Base-by-base conservation (phyloP, 2,797 vertebrate species). In the Chromobotia macracanthus region DNA sequence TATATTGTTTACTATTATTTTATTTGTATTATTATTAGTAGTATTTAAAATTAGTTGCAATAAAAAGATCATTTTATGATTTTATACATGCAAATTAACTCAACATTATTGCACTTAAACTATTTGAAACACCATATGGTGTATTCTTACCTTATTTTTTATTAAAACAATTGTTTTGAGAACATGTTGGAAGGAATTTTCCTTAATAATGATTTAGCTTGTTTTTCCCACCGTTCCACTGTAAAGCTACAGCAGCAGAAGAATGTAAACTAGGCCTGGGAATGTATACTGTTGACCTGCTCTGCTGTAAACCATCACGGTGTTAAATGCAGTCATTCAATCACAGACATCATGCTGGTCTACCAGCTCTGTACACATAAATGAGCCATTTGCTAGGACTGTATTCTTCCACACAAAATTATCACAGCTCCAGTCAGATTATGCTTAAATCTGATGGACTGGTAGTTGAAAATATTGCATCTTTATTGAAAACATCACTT, bases 321-420 rank as follows among this genome's bases (percentile, higher is more conserved):
- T 53, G 16, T 63, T 66, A 53, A 80, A 80, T 35, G 35, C 28
- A 3, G n/a, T 71, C 61, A 60, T 11, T 58, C n/a, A 60, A 41
- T 67, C 66, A 13, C 65, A 74, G 76, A 74, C 73, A 28, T 31
- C 76, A 67, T 82, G 78, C 74, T 82, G 70, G 23, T 77, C 51
- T 65, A 83, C 55, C 74, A 75, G 68, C 77, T 85, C 74, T 68
- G 38, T 85, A 46, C 81, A 85, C 81, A 75, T 78, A 53, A 85
- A 72, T 80, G 67, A 81, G 72, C 84, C 84, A 83, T 81, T 83
- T 79, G 72, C 71, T 69, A 10, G 13, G 25, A 65, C 58, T 35
- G 21, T 68, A 71, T 51, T 55, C 64, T 64, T 80, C 44, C 50
- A 75, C 28, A 55, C 75, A 72, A n/a, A 25, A 35, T 69, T 9